Base-by-base conservation (phyloP, 1,140 invertebrate species). In the Brachionus plicatilis region DNA sequence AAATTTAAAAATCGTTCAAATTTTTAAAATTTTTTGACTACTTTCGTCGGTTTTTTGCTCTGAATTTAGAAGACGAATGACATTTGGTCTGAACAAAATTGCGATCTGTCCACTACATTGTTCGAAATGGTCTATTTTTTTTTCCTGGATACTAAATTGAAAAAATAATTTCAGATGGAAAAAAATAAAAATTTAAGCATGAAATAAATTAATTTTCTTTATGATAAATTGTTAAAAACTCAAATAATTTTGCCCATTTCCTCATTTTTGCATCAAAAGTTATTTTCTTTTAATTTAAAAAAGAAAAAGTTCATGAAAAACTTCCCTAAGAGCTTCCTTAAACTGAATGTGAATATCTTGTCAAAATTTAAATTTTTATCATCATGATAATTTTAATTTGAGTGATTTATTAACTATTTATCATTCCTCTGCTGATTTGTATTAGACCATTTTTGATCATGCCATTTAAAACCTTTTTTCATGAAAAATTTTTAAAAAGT, bases 1-100 rank as follows among this genome's bases (percentile, higher is more conserved):
- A 29, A 17, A 68, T 14, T 33, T 68, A 14, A 33, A 68, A 37
- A 2, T n/a, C n/a, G n/a, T n/a, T n/a, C n/a, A n/a, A n/a, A n/a
- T 12, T 14, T 11, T 68, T 68, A n/a, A 33, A 24, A 24, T 68
- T 9, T 53, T 41, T 60, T 84, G 33, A 3, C 33, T 7, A 76
- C 45, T 47, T 84, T 66, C 50, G 60, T 65, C 60, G 14, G 79
- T 82, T 82, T 68, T 65, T 37, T 45, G 20, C 14, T 82, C 79
- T 20, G 45, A 20, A 20, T 82, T 33, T 12, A 82, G 53, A 4
- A 82, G n/a, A 11, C 79, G 79, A 14, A 82, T 68, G 11, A 43
- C 45, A 20, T 27, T 24, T 12, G 53, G 79, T 17, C 45, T 68
- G 20, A 65, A 68, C 27, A 82, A 41, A 17, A 82, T 82, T 5